Base-by-base conservation (phyloP, 2,113 vertebrate species). In the Rhinogobius similis region DNA sequence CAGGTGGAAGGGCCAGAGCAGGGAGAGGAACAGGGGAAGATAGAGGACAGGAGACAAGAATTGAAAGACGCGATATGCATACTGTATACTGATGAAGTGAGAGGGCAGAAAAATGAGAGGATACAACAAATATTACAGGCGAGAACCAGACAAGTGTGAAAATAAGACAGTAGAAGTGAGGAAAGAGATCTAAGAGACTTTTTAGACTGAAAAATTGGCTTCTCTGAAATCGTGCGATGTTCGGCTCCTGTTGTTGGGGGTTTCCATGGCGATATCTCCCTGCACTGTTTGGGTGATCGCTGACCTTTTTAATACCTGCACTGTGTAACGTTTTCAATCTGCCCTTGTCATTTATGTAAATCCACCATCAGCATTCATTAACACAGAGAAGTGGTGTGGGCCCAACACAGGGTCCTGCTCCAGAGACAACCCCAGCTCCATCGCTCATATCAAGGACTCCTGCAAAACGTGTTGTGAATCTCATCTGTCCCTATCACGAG, bases 211-310 rank as follows among this genome's bases (percentile, higher is more conserved):
- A 24, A 12, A 24, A 29, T 27, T 58, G 14, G 24, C 16, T 26
- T 18, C 24, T 53, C 50, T 53, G 1, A 53, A 56, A 18, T 16
- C 48, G 67, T 67, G 61, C 65, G 72, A 81, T 76, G 73, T 79
- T 73, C 1, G 24, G 59, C 69, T 69, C 59, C 70, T 76, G 75
- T 82, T 86, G 76, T 77, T 80, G 58, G 50, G 14, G 27, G 80
- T 88, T 85, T 76, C 87, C 81, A 89, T 87, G 75, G 84, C 48
- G 67, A 89, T 83, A 68, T 65, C 68, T 72, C 73, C 81, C 70
- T 77, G 38, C 70, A 36, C 65, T 59, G 26, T 73, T 46, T 58
- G 59, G 58, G 48, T 72, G 29, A 61, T 58, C 41, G 55, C 20
- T 80, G 78, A 75, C 73, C 78, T 81, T 78, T 78, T 50, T 59